Evolutionary conservation across 2,797 vertebrate species (phyloP).

Genomic region (Synaphobranchus kaupii): DNA sequence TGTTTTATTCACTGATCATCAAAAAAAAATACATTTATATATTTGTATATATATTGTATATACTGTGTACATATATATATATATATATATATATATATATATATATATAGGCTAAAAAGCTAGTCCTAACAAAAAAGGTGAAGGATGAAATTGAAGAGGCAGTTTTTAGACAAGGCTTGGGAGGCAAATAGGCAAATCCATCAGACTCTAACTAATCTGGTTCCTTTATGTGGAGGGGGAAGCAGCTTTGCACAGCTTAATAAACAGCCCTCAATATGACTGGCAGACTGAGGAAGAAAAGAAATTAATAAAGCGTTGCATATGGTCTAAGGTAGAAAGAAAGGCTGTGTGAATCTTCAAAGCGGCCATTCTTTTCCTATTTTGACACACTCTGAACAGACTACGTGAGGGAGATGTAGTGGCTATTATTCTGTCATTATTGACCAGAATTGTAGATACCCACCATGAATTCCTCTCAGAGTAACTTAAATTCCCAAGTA

Average conservation of each 20-base stretch:
- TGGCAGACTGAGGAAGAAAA: constrained; percentile 28
- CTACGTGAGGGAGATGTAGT: background rate
- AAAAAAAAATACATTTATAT: background rate
- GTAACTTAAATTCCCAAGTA: background rate
- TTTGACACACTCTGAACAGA: background rate
- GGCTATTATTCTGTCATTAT: constrained; percentile 10
- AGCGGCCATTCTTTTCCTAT: background rate
- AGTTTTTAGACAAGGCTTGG: constrained; percentile 53
- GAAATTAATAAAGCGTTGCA: constrained; percentile 29
- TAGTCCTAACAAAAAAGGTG: constrained; percentile 20
- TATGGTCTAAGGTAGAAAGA: constrained; percentile 30
- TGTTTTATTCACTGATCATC: constrained; percentile 52
- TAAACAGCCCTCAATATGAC: constrained; percentile 37
- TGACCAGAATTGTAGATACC: background rate
- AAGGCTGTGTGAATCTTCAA: constrained; percentile 19
- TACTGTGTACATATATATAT: background rate
- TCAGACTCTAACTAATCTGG: constrained; percentile 59
- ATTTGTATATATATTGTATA: no score
- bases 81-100: constrained; percentile 28
- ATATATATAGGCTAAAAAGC: constrained; percentile 20
- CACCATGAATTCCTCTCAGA: constrained; percentile 1
- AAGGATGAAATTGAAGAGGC: constrained; percentile 43
- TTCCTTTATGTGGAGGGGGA: constrained; percentile 39
- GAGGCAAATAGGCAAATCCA: constrained; percentile 54
- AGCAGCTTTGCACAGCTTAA: constrained; percentile 38